Evolutionary conservation across 2,113 vertebrate genomes (phyloP).

Genomic region (Gasterosteus aculeatus): DNA sequence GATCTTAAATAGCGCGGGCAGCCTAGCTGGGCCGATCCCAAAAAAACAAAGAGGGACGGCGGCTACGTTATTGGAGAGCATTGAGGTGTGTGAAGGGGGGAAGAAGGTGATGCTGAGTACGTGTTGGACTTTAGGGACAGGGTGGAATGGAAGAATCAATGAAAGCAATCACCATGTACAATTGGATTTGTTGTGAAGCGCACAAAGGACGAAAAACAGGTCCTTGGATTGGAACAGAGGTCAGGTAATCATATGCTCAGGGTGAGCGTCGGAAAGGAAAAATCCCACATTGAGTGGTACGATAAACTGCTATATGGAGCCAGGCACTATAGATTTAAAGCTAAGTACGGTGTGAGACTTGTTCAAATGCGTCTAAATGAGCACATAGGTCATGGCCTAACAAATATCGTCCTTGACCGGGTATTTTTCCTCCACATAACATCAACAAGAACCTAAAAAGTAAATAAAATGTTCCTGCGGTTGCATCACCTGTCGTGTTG

Average conservation of each 20-base stretch:
- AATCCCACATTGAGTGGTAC: slow-evolving; percentile 10
- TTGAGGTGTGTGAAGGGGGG: slow-evolving; percentile 56
- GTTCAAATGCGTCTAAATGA: not conserved
- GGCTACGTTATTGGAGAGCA: slow-evolving; percentile 66
- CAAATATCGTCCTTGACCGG: no score
- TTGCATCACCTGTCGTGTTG: not conserved
- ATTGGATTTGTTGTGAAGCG: slow-evolving; percentile 66
- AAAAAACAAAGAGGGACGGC: not conserved
- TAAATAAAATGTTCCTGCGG: slow-evolving; percentile 2
- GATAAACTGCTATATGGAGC: slow-evolving; percentile 10
- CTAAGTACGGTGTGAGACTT: not conserved
- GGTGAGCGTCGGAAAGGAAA: slow-evolving; percentile 46
- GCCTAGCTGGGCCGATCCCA: slow-evolving; percentile 46
- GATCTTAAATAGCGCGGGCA: slow-evolving; percentile 70
- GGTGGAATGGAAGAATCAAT: slow-evolving; percentile 63
- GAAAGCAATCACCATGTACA: slow-evolving; percentile 71
- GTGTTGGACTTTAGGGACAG: slow-evolving; percentile 54
- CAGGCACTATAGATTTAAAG: slow-evolving; percentile 11
- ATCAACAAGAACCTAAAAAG: not conserved
- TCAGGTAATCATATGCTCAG: slow-evolving; percentile 51
- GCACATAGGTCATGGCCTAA: not conserved
- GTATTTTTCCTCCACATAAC: not conserved
- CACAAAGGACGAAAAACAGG: slow-evolving; percentile 38
- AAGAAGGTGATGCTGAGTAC: slow-evolving; percentile 50
- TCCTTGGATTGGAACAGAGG: slow-evolving; percentile 53